phyloP scores from a whole-genome alignment of 2,113 vertebrate genomes.

The Heliornis fulica region DNA sequence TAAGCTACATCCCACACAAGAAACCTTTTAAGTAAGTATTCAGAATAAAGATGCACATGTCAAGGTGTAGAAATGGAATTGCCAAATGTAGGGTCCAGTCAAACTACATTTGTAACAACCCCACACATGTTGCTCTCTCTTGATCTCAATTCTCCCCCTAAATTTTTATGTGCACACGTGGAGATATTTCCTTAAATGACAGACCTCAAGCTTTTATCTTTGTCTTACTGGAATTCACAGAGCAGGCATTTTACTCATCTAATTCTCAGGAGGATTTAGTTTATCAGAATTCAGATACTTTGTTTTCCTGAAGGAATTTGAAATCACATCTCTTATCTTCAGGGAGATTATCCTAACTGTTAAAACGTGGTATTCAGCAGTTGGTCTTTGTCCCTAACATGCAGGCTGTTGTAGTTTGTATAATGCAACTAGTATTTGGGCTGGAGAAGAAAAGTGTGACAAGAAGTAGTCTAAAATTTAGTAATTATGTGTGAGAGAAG shows the following conservation, averaged over 20 bases:
- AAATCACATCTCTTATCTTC: not conserved
- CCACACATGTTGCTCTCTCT: not conserved
- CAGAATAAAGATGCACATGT: rapidly evolving
- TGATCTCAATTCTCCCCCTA: not conserved
- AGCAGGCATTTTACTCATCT: not conserved
- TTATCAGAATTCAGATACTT: not conserved
- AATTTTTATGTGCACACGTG: not conserved
- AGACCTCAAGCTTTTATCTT: not conserved
- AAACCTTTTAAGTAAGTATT: not conserved
- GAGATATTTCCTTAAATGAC: not conserved
- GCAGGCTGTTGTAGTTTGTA: not conserved
- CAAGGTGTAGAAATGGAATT: not conserved
- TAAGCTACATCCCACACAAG: not conserved
- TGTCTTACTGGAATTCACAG: not conserved
- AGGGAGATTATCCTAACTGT: not conserved
- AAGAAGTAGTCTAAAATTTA: not conserved
- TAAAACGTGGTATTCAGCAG: not conserved
- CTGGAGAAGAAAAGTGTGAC: not conserved
- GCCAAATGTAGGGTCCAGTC: not conserved
- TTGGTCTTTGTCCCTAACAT: not conserved
- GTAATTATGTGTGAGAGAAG: not conserved
- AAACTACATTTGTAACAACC: not conserved
- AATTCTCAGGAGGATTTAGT: not conserved
- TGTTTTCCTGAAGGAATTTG: not conserved
- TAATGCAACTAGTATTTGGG: not conserved